phyloP scores from a whole-genome alignment of 2,888 invertebrate genomes.

The Agrotis clavis region DNA sequence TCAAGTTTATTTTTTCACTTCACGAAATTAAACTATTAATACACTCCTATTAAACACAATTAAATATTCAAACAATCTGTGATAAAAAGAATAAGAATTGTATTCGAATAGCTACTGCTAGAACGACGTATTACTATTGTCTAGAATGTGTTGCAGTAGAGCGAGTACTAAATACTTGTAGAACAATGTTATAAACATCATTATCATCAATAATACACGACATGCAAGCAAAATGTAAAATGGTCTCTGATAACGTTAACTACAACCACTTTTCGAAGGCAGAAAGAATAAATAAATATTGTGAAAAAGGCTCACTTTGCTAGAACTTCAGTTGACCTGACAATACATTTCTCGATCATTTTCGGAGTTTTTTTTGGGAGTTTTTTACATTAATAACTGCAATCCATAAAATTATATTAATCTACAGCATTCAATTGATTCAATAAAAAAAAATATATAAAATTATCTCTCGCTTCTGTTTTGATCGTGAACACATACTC shows the following conservation, averaged over 20 bases:
- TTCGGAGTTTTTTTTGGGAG: not conserved
- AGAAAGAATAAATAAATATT: not conserved
- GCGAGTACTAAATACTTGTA: conserved; percentile 17
- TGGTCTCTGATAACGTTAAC: not conserved
- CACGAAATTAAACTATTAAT: not conserved
- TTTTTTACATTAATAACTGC: conserved; percentile 60
- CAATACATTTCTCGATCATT: conserved; percentile 30
- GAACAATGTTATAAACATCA: conserved; percentile 15
- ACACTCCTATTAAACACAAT: not conserved
- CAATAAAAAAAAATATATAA: conserved; percentile 67
- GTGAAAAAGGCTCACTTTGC: not conserved
- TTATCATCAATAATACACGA: conserved; percentile 4
- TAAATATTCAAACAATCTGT: not conserved
- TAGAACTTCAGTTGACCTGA: conserved; percentile 2
- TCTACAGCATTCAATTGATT: conserved; percentile 63
- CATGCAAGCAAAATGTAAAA: not conserved
- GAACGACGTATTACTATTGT: conserved; percentile 1
- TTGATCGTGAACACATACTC: conserved; percentile 67
- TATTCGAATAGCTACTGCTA: not conserved
- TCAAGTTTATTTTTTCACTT: conserved; percentile 1
- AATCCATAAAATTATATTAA: conserved; percentile 61
- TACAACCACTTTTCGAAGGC: not conserved
- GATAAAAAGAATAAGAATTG: conserved; percentile 6
- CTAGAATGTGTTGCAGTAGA: not conserved
- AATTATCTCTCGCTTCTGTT: conserved; percentile 70